These are phyloP conservation scores for Acinonyx jubatus DNA, from an alignment of 2,113 vertebrate genomes.

Conservation along the genomic window DNA sequence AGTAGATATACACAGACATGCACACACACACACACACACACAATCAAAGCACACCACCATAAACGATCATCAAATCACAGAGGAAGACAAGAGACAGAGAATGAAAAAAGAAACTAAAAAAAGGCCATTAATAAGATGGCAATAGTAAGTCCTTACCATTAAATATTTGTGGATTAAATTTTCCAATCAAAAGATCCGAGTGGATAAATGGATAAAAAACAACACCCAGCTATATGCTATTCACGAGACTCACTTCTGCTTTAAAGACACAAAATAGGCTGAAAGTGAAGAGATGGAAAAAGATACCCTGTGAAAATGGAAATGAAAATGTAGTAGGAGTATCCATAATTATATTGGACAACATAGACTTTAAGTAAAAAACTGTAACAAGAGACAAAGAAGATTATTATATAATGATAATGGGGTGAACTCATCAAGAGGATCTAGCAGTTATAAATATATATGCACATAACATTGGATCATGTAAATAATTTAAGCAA, in stretches of 20 bases:
- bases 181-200: neutral
- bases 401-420: neutral
- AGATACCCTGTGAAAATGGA: neutral
- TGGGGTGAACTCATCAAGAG: neutral
- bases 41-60: neutral
- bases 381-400: neutral
- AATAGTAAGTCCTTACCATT: neutral
- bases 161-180: neutral
- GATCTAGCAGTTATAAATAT: neutral
- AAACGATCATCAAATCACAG: neutral
- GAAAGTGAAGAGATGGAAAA: neutral
- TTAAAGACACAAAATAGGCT: neutral
- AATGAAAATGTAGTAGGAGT: no score
- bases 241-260: neutral
- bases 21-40: neutral
- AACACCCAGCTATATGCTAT: neutral
- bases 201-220: neutral
- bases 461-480: neutral
- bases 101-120: neutral
- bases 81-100: neutral
- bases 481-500: neutral
- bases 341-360: neutral
- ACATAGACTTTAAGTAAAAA: neutral
- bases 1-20: neutral
- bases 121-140: neutral